Evolutionary conservation across 2,888 invertebrate species (phyloP), one percentile per base, ranked within the genome.

Genomic region (Hydraecia micacea): DNA sequence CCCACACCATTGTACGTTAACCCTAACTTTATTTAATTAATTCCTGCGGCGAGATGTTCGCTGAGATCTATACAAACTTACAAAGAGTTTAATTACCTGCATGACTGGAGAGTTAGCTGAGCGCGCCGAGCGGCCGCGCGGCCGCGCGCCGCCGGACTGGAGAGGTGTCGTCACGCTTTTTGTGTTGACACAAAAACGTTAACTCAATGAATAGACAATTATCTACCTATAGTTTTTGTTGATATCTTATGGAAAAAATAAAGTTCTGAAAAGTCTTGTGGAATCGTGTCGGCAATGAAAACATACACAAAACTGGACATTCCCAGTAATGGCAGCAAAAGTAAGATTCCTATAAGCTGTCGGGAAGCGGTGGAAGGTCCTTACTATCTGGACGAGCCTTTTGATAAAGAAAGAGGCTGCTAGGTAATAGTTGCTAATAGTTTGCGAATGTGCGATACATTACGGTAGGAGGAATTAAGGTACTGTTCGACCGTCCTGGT

Each of bases 81-180:
- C 81, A 81, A 80, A 83, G 81, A 82, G 71, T 81, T 81, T 81
- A 82, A 81, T 81, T 77, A 81, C 67, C 70, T 67, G 83, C 77
- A 83, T 81, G 81, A 81, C 83, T 82, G 15, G 82, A 55, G 70
- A 70, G 77, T 70, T 70, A 39, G 39, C 6, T 21, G 55, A 0
- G 1, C 55, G 39, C 8, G 62, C 2, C 36, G n/a, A 6, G 21
- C 18, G 36, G 46, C 11, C 18, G 36, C 25, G n/a, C n/a, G n/a
- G n/a, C n/a, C n/a, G n/a, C n/a, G n/a, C n/a, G n/a, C n/a, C n/a
- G n/a, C n/a, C n/a, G n/a, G n/a, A n/a, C n/a, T n/a, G 49, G 68
- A 65, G 58, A 25, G 67, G 39, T 18, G 58, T 42, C 58, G 69
- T 81, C 80, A 81, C 65, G 82, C 60, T 75, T 76, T 46, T 28